These are phyloP conservation scores for Strix occidentalis DNA, from an alignment of 2,797 vertebrate species.

Conservation along the genomic window DNA sequence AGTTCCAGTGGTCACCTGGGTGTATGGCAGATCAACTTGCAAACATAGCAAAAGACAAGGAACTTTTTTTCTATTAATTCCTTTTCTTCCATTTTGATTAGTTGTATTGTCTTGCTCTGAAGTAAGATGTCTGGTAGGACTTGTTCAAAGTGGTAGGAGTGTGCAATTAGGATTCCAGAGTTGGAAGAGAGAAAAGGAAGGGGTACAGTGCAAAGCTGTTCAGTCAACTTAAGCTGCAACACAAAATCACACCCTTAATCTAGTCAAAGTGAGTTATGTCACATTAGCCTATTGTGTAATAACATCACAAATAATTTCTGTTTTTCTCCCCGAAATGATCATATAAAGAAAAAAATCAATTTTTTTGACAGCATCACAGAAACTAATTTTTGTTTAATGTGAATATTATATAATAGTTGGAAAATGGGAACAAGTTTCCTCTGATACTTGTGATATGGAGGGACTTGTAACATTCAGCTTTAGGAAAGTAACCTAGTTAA, in stretches of 20 bases:
- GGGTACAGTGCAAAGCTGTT: background rate
- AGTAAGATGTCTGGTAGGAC: background rate
- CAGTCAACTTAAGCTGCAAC: background rate
- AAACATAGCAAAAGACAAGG: background rate
- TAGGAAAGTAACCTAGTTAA: background rate
- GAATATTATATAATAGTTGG: background rate
- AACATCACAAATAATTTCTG: background rate
- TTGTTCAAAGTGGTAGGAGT: background rate
- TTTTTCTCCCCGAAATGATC: background rate
- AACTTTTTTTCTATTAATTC: background rate
- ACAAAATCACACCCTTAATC: background rate
- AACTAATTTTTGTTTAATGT: background rate
- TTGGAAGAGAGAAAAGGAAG: background rate
- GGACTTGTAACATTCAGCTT: background rate
- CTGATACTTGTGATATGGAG: background rate
- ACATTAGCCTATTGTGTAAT: conserved; percentile 7
- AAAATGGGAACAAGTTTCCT: background rate
- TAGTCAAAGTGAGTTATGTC: conserved; percentile 26
- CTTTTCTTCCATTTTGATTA: background rate
- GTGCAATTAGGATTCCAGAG: background rate
- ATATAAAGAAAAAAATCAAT: background rate
- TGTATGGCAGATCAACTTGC: background rate
- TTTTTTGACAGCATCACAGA: conserved; percentile 17
- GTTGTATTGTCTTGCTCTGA: background rate
- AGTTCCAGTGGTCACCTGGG: background rate